These are phyloP conservation scores for Dyspetes luteomarginatus DNA, from an alignment of 2,888 invertebrate genomes.

Conservation along the genomic window DNA sequence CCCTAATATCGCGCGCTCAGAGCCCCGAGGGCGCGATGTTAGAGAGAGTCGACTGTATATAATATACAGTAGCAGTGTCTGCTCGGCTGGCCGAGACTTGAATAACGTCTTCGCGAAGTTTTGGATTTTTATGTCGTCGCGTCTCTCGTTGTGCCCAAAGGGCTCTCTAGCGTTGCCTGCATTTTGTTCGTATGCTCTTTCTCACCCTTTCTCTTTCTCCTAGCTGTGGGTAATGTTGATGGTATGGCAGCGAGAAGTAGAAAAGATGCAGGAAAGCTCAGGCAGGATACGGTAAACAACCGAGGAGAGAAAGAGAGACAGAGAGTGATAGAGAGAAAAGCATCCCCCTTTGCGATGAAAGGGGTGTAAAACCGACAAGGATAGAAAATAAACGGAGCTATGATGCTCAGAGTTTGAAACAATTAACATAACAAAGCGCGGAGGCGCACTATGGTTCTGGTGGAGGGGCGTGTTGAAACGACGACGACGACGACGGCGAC, in stretches of 20 bases:
- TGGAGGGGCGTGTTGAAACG: constrained; percentile 52
- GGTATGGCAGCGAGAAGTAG: constrained; percentile 28
- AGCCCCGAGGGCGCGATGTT: no score
- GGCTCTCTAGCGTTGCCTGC: constrained; percentile 12
- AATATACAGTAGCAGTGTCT: constrained; percentile 5
- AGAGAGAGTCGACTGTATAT: no score
- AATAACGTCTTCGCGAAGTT: constrained; percentile 25
- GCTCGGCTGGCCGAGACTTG: neutral
- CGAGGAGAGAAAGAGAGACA: no score
- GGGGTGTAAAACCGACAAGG: constrained; percentile 73
- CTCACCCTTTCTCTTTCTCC: neutral
- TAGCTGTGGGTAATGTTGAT: neutral
- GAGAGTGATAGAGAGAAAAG: no score
- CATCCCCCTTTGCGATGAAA: constrained; percentile 48
- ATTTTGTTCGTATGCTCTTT: neutral
- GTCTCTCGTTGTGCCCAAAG: neutral
- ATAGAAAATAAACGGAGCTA: constrained; percentile 81
- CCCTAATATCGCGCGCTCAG: no score
- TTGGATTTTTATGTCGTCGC: constrained; percentile 34
- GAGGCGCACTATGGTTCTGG: constrained; percentile 66
- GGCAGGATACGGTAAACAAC: constrained; percentile 56
- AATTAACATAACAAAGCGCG: constrained; percentile 82
- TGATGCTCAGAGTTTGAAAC: constrained; percentile 82
- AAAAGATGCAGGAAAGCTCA: neutral
- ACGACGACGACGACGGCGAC: constrained; percentile 32